A percentile compares a stretch with the other conserved stretches of the same genome.
phyloP scores from a whole-genome alignment of 2,113 vertebrate genomes.

The Festucalex cinctus region DNA sequence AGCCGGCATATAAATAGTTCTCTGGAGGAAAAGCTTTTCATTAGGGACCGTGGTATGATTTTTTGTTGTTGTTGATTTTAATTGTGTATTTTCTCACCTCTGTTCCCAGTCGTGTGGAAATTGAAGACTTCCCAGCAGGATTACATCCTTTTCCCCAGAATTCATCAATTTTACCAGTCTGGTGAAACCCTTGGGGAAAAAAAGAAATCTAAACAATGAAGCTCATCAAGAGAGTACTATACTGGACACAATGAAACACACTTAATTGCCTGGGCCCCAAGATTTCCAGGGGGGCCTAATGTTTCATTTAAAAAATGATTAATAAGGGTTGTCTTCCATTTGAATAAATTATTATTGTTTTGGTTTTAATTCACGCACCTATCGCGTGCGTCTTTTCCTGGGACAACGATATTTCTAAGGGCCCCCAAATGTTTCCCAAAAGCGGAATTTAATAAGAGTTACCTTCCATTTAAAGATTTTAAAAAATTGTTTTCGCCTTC shows the following conservation, averaged over 20 bases:
- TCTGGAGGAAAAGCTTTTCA: slow-evolving; percentile 12
- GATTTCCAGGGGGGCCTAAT: not conserved
- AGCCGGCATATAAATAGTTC: slow-evolving; percentile 59
- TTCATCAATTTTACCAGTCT: slow-evolving; percentile 72
- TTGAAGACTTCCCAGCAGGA: slow-evolving; percentile 56
- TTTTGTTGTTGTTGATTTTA: not conserved
- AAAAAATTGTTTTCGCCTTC: not conserved
- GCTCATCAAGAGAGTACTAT: not conserved
- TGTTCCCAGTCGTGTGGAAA: slow-evolving; percentile 61
- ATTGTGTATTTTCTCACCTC: not conserved
- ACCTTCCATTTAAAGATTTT: too few species aligned
- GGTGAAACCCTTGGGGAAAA: slow-evolving; percentile 65
- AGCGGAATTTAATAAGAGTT: too few species aligned
- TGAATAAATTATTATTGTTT: too few species aligned
- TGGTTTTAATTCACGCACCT: too few species aligned
- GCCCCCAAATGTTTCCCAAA: too few species aligned
- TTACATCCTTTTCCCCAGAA: slow-evolving; percentile 64
- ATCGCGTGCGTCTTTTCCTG: too few species aligned
- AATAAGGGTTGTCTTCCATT: not conserved
- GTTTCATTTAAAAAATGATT: not conserved
- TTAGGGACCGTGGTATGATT: slow-evolving; percentile 3
- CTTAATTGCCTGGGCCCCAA: not conserved
- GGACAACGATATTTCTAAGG: too few species aligned
- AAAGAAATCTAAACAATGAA: slow-evolving; percentile 8
- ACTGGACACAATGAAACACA: not conserved